Evolutionary conservation across 2,888 invertebrate genomes (phyloP), one percentile per base, ranked within the genome.

Genomic region (Strigamia maritima): DNA sequence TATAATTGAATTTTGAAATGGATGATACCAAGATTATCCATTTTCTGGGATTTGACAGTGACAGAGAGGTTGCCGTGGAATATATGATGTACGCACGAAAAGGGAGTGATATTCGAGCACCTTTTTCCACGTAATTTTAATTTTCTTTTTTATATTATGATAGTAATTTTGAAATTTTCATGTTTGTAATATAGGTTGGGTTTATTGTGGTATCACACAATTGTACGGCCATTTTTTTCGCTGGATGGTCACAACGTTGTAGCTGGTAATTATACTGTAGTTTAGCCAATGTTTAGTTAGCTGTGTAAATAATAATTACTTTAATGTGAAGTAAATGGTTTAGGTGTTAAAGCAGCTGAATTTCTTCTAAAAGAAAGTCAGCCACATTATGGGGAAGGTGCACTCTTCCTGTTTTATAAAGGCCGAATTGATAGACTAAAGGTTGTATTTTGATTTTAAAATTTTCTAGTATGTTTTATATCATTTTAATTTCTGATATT

Each of bases 151-250:
- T 28, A 26, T 12, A n/a, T 16, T 22, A 19, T 38, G 24, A 24
- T 12, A 26, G 2, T 76, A 2, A 38, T 6, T 26, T 26, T 79
- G 79, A 54, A 78, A 81, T 38, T 80, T 80, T 80, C 79, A 35
- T 76, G 79, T 26, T 79, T 79, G 22, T 76, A 78, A 74, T 82
- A n/a, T 79, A 89, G 89, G 24, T 86, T 90, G 81, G 87, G 89
- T 0, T 84, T 91, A 75, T 84, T 92, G 75, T 92, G 91, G 91
- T 92, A 91, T 83, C 90, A 91, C 83, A 91, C 91, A 19, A 90
- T 91, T 60, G 89, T 91, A 4, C 86, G 90, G 79, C 92, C 92
- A 49, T 90, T 91, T 84, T 91, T 91, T 84, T 90, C 90, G 1
- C 86, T 91, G 14, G 91, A 91, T 83, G 90, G 90, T 4, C 87